Conservation (phyloP, 2,113 vertebrate genomes). For the Pagrus major region DNA sequence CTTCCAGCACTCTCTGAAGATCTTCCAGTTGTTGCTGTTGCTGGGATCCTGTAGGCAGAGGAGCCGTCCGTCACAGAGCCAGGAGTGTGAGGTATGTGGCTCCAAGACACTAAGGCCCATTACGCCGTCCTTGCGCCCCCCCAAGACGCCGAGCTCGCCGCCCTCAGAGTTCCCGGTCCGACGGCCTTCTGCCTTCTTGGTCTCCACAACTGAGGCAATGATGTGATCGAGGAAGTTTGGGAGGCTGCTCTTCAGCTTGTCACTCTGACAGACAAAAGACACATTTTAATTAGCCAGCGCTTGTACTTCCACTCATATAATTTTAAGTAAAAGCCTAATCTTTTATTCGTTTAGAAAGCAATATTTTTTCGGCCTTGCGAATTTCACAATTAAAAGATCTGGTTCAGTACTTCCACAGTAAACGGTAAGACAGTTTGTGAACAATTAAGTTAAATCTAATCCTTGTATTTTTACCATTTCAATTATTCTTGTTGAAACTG, state of each 20-base stretch:
- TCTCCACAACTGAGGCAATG: constrained; percentile 98
- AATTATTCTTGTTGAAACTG: neutral
- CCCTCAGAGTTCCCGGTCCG: constrained; percentile 86
- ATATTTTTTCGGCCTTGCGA: neutral
- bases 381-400: neutral
- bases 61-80: constrained; percentile 97
- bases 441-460: neutral
- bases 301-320: neutral
- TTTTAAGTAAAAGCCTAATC: neutral
- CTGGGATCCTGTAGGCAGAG: constrained; percentile 98
- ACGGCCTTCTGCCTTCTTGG: constrained; percentile 94
- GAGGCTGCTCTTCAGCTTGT: constrained; percentile 94
- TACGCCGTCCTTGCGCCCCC: constrained; percentile 89
- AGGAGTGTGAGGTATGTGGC: constrained; percentile 97
- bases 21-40: constrained; percentile 99
- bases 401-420: neutral
- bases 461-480: neutral
- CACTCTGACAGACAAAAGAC: constrained; percentile 79
- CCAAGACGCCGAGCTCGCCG: constrained; percentile 87
- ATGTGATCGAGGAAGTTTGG: constrained; percentile 99
- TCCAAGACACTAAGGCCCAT: constrained; percentile 98
- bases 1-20: constrained; percentile 99
- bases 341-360: neutral
- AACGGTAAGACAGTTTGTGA: constrained; percentile 2
- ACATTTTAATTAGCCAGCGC: neutral